Evolutionary conservation across 2,113 vertebrate species (phyloP).

Genomic region (Cepphus grylle): DNA sequence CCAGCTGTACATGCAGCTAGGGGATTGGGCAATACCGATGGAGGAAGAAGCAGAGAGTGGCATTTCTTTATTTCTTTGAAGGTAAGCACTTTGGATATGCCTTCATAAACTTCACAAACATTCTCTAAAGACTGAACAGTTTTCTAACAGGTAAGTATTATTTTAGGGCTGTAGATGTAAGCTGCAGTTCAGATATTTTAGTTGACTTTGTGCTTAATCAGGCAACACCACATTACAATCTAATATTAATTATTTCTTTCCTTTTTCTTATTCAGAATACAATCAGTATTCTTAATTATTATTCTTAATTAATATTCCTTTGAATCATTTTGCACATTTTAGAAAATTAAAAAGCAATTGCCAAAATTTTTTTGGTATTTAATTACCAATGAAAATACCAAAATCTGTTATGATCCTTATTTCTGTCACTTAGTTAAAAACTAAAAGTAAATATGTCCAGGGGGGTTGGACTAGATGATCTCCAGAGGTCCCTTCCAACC

Average conservation of each 20-base stretch:
- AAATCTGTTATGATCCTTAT: neutral
- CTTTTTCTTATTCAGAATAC: neutral
- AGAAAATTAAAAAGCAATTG: neutral
- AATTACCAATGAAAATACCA: constrained; percentile 21
- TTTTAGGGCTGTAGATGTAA: neutral
- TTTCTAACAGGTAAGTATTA: neutral
- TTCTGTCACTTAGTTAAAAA: constrained; percentile 6
- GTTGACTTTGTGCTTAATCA: neutral
- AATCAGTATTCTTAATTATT: neutral
- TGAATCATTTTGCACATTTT: neutral
- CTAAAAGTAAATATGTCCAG: neutral
- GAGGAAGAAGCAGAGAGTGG: neutral
- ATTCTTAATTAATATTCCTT: neutral
- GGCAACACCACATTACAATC: neutral
- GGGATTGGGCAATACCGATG: neutral
- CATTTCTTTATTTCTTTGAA: neutral
- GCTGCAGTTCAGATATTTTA: neutral
- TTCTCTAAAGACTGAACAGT: neutral
- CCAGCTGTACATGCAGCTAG: neutral
- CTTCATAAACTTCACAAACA: neutral
- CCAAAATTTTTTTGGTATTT: neutral
- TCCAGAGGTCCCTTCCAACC: no score
- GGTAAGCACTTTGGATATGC: neutral
- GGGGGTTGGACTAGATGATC: no score
- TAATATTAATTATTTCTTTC: neutral